These are phyloP conservation scores for Acronicta aceris DNA, from an alignment of 2,888 invertebrate species.

Conservation along the genomic window DNA sequence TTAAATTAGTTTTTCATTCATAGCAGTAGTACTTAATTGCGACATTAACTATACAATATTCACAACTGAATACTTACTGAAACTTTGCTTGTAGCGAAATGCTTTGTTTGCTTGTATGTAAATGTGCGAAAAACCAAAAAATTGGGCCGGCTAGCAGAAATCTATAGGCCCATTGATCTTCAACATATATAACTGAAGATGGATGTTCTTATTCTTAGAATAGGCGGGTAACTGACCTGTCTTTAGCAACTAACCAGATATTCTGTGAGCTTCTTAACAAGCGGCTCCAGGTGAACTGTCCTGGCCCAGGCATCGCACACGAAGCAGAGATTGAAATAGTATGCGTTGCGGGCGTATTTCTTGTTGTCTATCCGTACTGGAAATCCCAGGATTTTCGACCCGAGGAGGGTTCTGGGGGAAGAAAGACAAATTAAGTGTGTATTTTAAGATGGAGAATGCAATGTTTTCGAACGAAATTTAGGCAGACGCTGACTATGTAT, in stretches of 20 bases:
- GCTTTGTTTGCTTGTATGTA: too few species aligned
- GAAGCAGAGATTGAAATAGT: conserved; percentile 95
- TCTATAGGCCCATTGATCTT: too few species aligned
- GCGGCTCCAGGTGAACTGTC: conserved; percentile 94
- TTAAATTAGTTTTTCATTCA: too few species aligned
- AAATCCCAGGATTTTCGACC: conserved; percentile 94
- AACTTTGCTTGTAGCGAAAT: too few species aligned
- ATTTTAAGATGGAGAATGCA: neutral
- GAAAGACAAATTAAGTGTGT: neutral
- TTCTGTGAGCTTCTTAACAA: conserved; percentile 94
- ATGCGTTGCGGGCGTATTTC: conserved; percentile 94
- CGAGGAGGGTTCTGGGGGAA: conserved; percentile 90
- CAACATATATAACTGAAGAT: too few species aligned
- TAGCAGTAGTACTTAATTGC: too few species aligned
- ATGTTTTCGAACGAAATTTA: too few species aligned
- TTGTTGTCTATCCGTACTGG: conserved; percentile 94
- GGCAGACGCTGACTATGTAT: too few species aligned
- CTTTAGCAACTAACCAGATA: conserved; percentile 91
- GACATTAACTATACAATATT: too few species aligned
- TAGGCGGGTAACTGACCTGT: neutral
- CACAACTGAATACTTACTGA: too few species aligned
- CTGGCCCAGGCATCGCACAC: conserved; percentile 94
- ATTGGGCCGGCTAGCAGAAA: too few species aligned
- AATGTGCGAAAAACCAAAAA: too few species aligned
- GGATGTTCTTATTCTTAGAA: neutral